Conservation (phyloP, 2,888 invertebrate species). For the Ichneumoninae sp. region DNA sequence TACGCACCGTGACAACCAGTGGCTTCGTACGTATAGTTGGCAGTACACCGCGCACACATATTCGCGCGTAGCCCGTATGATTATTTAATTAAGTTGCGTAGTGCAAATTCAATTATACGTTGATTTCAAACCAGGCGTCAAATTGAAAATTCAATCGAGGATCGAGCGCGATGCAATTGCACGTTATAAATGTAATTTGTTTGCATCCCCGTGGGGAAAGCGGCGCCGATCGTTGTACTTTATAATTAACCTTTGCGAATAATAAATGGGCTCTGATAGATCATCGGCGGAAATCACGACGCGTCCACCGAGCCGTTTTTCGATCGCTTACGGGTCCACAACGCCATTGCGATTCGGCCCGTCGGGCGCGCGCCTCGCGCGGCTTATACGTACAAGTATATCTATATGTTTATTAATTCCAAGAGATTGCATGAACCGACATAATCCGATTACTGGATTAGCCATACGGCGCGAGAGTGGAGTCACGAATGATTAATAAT, state of each 20-base stretch:
- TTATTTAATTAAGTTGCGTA: constrained; percentile 57
- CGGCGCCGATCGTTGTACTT: constrained; percentile 39
- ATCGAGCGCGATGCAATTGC: constrained; percentile 47
- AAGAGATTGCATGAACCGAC: constrained; percentile 47
- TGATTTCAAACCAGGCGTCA: constrained; percentile 59
- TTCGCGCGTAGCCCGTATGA: constrained; percentile 28
- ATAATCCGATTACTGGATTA: constrained; percentile 61
- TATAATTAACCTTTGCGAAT: constrained; percentile 51
- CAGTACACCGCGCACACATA: not conserved
- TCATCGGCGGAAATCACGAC: not conserved
- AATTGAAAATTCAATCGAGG: constrained; percentile 63
- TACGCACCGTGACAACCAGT: constrained; percentile 1
- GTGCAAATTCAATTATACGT: constrained; percentile 51
- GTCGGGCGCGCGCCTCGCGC: not conserved
- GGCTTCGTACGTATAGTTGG: not conserved
- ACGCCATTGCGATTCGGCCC: not conserved
- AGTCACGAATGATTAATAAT: constrained; percentile 36
- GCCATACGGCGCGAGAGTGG: constrained; percentile 41
- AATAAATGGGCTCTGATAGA: constrained; percentile 22
- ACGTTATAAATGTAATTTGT: constrained; percentile 56
- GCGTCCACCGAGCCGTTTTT: not conserved
- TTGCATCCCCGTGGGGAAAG: constrained; percentile 12
- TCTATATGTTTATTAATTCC: constrained; percentile 56
- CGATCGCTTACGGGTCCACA: not conserved
- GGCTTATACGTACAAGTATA: constrained; percentile 13